Evolutionary conservation across 2,888 invertebrate species (phyloP).

Genomic region (Lottia scabra): DNA sequence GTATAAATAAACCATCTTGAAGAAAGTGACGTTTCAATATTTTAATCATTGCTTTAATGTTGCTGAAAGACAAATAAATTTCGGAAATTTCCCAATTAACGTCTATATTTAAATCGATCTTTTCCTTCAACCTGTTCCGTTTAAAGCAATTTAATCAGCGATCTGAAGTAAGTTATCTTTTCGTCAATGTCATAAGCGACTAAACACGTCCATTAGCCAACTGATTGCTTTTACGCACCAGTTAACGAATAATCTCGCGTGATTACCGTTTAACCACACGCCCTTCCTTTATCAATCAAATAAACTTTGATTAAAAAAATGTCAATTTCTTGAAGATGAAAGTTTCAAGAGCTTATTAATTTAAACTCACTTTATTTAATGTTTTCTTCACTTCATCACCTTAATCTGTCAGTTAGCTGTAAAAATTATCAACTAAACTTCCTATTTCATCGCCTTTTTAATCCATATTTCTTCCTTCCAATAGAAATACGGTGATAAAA

Average conservation of each 20-base stretch:
- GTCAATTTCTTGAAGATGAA: conserved; percentile 2
- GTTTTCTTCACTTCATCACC: not conserved
- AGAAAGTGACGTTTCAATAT: not conserved
- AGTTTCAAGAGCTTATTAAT: conserved; percentile 7
- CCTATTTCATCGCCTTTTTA: too few species aligned
- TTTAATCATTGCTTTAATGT: not conserved
- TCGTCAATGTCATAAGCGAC: conserved; percentile 7
- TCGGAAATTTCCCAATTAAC: not conserved
- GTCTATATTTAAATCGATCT: conserved; percentile 3
- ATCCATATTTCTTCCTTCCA: too few species aligned
- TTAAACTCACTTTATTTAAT: not conserved
- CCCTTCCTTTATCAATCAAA: conserved; percentile 4
- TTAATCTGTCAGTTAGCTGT: too few species aligned
- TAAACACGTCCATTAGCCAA: conserved; percentile 4
- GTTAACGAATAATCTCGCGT: conserved; percentile 7
- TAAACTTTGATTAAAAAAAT: conserved; percentile 1
- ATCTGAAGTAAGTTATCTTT: conserved; percentile 4
- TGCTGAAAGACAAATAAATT: not conserved
- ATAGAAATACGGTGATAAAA: too few species aligned
- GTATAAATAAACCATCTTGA: not conserved
- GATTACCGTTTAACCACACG: conserved; percentile 7
- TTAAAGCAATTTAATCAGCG: conserved; percentile 1
- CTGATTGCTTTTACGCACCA: conserved; percentile 6
- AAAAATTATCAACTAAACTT: too few species aligned
- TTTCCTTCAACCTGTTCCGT: not conserved